Base-by-base conservation (phyloP, 2,888 invertebrate species). In the Hypena proboscidalis region DNA sequence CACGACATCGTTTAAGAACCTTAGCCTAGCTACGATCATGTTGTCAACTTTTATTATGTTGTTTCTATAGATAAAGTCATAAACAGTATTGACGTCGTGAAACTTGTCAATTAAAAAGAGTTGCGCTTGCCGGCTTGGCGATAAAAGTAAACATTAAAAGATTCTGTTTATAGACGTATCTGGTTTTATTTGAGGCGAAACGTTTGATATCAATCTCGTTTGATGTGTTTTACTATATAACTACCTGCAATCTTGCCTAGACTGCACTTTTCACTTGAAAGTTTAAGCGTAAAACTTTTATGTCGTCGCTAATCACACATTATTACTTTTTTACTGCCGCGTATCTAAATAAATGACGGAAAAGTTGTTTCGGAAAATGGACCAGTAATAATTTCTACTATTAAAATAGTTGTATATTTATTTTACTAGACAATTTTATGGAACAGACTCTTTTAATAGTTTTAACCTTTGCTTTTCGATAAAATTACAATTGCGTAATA, bases 101-200 rank as follows among this genome's bases (percentile, higher is more conserved):
- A 67, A 71, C 64, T 72, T 71, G 74, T 70, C 73, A 77, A 78
- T 74, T 68, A 65, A 61, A 54, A 72, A 70, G 66, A 66, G 69
- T 69, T 70, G 58, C 63, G 60, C 61, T 64, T 69, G 61, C 49
- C 47, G 55, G 55, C 40, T 65, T n/a, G 60, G 67, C 64, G 63
- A 75, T 76, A 72, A 77, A 82, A 74, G 70, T 67, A 63, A 78
- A 86, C 82, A 80, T 83, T 82, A 82, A 83, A 80, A 70, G 67
- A 62, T 61, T 63, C 67, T 74, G 72, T 77, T 78, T 77, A 77
- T 70, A 60, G 67, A 67, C 60, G 71, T 66, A 74, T 78, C 82
- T 84, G 79, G 77, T 83, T 81, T 77, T 75, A 80, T 82, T 83
- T 82, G 70, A 77, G 77, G 77, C 81, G 77, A 80, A 77, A 68